A percentile compares a stretch with the other conserved stretches of the same genome.
Evolutionary conservation across 2,888 invertebrate species (phyloP).

Genomic region (Drosophila putrida): DNA sequence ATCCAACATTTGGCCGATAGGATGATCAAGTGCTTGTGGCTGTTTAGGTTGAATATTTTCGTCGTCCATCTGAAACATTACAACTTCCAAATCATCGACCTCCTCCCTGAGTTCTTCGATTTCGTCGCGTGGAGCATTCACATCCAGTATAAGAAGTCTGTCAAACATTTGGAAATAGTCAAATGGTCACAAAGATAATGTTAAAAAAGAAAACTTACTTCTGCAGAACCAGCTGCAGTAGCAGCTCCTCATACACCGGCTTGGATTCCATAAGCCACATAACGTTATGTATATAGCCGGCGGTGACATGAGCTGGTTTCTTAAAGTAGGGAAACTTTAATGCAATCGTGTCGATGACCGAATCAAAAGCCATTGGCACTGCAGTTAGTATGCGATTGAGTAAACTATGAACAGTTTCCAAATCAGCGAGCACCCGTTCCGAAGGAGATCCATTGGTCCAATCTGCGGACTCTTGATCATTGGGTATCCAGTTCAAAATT

Average conservation of each 20-base stretch:
- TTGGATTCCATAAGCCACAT: slow-evolving; percentile 91
- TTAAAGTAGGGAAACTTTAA: slow-evolving; percentile 92
- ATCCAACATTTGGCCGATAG: slow-evolving; percentile 90
- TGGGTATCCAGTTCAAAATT: slow-evolving; percentile 87
- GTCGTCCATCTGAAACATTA: slow-evolving; percentile 83
- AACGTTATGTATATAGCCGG: slow-evolving; percentile 92
- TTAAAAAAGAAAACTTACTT: slow-evolving; percentile 87
- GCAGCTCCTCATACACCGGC: slow-evolving; percentile 89
- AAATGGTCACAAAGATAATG: background rate
- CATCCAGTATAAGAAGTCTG: slow-evolving; percentile 91
- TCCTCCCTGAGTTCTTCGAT: slow-evolving; percentile 87
- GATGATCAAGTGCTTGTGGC: slow-evolving; percentile 85
- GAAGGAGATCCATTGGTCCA: slow-evolving; percentile 88
- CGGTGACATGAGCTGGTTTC: slow-evolving; percentile 89
- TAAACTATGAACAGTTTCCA: slow-evolving; percentile 88
- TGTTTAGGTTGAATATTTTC: slow-evolving; percentile 28
- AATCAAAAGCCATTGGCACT: slow-evolving; percentile 89
- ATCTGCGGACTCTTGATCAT: slow-evolving; percentile 86
- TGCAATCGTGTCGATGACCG: slow-evolving; percentile 89
- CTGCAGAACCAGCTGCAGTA: slow-evolving; percentile 91
- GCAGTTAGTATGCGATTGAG: slow-evolving; percentile 84
- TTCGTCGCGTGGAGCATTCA: slow-evolving; percentile 87
- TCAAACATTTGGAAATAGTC: background rate
- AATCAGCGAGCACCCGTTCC: slow-evolving; percentile 86
- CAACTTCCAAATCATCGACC: slow-evolving; percentile 84